Conservation (phyloP, 1,140 invertebrate genomes). For the Metopolophium dirhodum region DNA sequence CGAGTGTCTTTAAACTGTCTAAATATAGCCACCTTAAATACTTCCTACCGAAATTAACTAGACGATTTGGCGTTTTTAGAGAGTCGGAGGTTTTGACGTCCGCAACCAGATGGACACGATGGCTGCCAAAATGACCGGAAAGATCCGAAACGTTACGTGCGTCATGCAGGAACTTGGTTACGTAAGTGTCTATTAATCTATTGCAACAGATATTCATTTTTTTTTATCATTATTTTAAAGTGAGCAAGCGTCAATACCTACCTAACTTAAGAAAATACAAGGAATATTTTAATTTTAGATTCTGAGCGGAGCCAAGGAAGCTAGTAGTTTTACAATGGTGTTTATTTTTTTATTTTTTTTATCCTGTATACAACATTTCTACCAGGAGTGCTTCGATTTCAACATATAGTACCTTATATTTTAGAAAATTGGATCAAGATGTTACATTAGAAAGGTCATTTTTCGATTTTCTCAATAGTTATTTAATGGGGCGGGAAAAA, state of each 20-base stretch:
- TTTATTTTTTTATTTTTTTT: too few species aligned
- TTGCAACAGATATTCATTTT: not conserved
- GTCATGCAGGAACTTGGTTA: slow-evolving; percentile 74
- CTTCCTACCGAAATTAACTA: not conserved
- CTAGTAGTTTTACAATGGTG: too few species aligned
- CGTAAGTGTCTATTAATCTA: slow-evolving; percentile 64
- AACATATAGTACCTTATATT: too few species aligned
- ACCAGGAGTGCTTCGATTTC: too few species aligned
- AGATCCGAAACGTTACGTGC: slow-evolving; percentile 70
- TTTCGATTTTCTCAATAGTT: too few species aligned
- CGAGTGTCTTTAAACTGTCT: not conserved
- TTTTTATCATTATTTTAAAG: not conserved
- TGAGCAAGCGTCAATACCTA: not conserved
- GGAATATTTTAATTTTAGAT: not conserved
- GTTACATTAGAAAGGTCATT: too few species aligned
- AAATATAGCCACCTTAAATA: not conserved
- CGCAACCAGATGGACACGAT: slow-evolving; percentile 68
- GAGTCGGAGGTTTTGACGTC: slow-evolving; percentile 66
- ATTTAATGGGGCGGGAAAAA: too few species aligned
- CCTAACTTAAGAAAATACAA: not conserved
- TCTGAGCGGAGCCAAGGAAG: too few species aligned
- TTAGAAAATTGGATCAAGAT: too few species aligned
- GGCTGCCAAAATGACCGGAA: slow-evolving; percentile 65
- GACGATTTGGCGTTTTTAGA: not conserved
- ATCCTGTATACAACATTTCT: too few species aligned